A percentile compares a stretch with the other conserved stretches of the same genome.
These are phyloP conservation scores for Cyprinodon tularosa DNA, from an alignment of 2,113 vertebrate species.

Conservation along the genomic window DNA sequence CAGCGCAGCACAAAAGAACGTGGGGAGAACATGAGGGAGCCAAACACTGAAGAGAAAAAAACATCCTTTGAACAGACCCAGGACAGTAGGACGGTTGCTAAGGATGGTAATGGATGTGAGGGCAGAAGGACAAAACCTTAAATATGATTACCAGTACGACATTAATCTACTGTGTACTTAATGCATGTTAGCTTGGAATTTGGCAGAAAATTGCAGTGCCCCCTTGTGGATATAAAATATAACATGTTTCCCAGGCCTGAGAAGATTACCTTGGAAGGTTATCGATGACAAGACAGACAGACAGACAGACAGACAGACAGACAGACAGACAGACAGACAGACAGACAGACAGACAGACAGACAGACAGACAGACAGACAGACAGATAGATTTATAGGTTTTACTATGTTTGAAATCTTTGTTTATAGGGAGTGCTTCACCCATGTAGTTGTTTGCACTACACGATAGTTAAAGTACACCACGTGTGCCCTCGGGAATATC, in stretches of 20 bases:
- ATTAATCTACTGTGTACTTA: background rate
- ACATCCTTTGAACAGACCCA: slow-evolving; percentile 1
- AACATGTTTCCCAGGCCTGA: background rate
- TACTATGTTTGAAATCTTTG: slow-evolving; percentile 35
- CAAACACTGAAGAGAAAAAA: background rate
- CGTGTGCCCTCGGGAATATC: slow-evolving; percentile 33
- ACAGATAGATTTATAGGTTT: slow-evolving; percentile 13
- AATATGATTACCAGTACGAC: background rate
- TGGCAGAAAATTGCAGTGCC: slow-evolving; percentile 55
- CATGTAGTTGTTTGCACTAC: slow-evolving; percentile 46
- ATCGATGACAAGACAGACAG: background rate
- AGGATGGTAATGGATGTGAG: background rate
- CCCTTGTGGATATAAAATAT: slow-evolving; percentile 65
- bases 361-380: too few relatives aligned
- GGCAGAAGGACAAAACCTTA: background rate
- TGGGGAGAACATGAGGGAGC: background rate
- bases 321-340: too few relatives aligned
- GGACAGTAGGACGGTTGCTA: background rate
- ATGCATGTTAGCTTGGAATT: slow-evolving; percentile 5
- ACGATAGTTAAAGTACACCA: slow-evolving; percentile 20
- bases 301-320: background rate
- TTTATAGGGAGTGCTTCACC: slow-evolving; percentile 20
- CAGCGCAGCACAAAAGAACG: background rate
- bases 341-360: too few relatives aligned
- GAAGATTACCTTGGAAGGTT: background rate